These are phyloP conservation scores for Lacerta agilis DNA, from an alignment of 2,797 vertebrate genomes.

Conservation along the genomic window DNA sequence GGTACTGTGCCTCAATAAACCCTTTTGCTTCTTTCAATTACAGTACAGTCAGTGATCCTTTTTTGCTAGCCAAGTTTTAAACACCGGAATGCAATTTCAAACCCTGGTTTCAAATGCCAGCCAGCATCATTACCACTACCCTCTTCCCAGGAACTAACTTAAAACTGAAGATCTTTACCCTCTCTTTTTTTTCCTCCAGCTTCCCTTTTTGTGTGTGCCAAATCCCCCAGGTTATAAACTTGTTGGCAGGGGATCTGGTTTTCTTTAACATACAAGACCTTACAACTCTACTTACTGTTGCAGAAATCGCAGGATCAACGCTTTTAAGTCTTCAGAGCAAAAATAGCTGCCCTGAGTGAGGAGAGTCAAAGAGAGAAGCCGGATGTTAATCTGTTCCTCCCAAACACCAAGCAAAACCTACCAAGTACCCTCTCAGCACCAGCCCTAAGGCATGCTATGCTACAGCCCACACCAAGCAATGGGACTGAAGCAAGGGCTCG, in stretches of 20 bases:
- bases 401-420: not conserved
- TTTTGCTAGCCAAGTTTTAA: not conserved
- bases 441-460: not conserved
- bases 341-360: constrained; percentile 88
- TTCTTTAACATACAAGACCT: not conserved
- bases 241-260: not conserved
- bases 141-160: too few relatives aligned
- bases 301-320: constrained; percentile 85
- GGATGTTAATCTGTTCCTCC: not conserved
- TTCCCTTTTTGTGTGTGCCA: not conserved
- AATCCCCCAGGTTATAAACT: not conserved
- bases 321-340: constrained; percentile 87
- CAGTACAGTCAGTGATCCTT: not conserved
- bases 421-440: not conserved
- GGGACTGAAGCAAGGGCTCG: not conserved
- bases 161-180: not conserved
- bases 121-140: not conserved
- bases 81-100: not conserved
- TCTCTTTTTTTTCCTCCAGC: not conserved
- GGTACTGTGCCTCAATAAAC: not conserved
- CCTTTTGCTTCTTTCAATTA: not conserved
- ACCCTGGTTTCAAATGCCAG: not conserved
- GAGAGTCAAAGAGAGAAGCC: not conserved
- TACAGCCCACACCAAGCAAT: too few relatives aligned
- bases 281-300: constrained; percentile 85